phyloP scores from a whole-genome alignment of 2,888 invertebrate species.

The Geophilus truncorum region DNA sequence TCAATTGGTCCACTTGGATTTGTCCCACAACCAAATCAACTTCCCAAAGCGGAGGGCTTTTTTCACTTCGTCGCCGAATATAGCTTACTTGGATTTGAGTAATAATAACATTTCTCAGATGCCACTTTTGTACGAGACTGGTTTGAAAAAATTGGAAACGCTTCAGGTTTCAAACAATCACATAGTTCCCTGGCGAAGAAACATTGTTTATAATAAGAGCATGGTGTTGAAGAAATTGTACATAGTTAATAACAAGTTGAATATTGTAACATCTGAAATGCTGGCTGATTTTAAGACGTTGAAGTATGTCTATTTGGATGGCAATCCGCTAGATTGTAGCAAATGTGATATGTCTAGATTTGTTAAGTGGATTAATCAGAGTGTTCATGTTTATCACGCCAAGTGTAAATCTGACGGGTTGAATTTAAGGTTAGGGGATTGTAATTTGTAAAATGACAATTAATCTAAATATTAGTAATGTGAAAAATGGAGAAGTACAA shows the following conservation, averaged over 20 bases:
- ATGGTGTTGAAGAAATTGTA: neutral
- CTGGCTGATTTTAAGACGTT: neutral
- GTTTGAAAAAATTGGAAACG: neutral
- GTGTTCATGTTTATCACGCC: neutral
- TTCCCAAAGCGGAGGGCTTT: neutral
- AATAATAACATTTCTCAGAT: neutral
- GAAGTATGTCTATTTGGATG: neutral
- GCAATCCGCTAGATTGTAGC: neutral
- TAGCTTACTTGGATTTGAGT: neutral
- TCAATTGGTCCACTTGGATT: neutral
- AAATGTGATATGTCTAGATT: neutral
- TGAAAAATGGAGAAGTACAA: neutral
- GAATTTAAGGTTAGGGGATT: neutral
- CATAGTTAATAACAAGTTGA: neutral
- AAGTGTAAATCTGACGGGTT: neutral
- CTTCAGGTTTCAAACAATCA: neutral
- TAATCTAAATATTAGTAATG: neutral
- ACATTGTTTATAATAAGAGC: neutral
- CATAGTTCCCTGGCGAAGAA: neutral
- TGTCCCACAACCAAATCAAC: neutral
- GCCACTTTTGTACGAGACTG: neutral
- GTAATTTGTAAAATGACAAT: too few relatives aligned
- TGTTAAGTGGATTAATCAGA: neutral
- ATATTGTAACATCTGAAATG: neutral
- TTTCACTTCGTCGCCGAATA: neutral